These are phyloP conservation scores for Chromoteleia sp. DNA, from an alignment of 2,888 invertebrate species.

Conservation along the genomic window DNA sequence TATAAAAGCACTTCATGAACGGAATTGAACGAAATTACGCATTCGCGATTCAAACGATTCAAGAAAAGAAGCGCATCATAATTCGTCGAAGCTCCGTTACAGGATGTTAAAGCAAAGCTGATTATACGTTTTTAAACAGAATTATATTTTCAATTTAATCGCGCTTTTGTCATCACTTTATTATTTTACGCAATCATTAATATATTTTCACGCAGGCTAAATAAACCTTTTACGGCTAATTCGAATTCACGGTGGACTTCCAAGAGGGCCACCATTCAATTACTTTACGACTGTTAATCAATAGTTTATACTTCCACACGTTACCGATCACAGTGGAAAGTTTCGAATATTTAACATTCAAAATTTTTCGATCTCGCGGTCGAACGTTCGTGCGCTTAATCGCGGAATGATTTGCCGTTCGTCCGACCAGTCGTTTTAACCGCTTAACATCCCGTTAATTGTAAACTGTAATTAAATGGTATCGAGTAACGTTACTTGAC, in stretches of 20 bases:
- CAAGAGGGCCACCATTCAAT: constrained; percentile 36
- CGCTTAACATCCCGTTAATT: too few species aligned
- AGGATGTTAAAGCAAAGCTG: background rate
- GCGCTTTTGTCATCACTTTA: background rate
- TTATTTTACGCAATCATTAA: constrained; percentile 3
- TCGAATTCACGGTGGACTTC: constrained; percentile 26
- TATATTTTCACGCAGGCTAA: background rate
- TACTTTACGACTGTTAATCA: constrained; percentile 46
- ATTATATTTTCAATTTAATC: background rate
- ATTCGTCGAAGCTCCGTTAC: background rate
- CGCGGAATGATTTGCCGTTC: background rate
- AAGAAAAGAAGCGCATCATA: background rate
- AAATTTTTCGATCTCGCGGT: constrained; percentile 28
- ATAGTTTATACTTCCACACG: constrained; percentile 40
- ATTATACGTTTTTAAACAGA: too few species aligned
- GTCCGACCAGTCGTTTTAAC: too few species aligned
- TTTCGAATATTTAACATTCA: constrained; percentile 16
- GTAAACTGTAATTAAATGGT: too few species aligned
- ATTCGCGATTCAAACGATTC: too few species aligned
- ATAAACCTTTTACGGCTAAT: constrained; percentile 35
- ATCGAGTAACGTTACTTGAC: too few species aligned
- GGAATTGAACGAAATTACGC: too few species aligned
- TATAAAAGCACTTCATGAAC: too few species aligned
- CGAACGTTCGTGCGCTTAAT: too few species aligned
- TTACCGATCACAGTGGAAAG: constrained; percentile 1